Evolutionary conservation across 2,888 invertebrate genomes (phyloP), one percentile per base, ranked within the genome.

Genomic region (Autographa gamma): DNA sequence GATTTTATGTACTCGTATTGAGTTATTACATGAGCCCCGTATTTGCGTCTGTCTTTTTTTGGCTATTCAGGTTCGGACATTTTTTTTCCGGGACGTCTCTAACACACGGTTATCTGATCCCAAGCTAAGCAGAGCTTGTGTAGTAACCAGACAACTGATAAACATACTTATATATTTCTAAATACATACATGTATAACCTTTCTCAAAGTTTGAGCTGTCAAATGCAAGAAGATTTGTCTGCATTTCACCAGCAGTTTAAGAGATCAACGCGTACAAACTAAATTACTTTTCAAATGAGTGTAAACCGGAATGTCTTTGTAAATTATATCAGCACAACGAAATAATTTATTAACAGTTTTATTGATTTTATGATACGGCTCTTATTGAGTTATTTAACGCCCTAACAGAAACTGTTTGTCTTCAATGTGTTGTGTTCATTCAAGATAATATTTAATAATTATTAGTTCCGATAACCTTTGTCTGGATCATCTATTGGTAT

Each of bases 401-500:
- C 19, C 67, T 60, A 69, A 73, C 56, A 81, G 63, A 34, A 59
- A 14, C 52, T 58, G 41, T 8, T 18, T 82, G 76, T 76, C 56
- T 63, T 48, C 38, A 66, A 67, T 72, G 63, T 61, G 64, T 11
- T 60, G 63, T 43, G 63, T 76, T 60, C 68, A 68, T 67, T 63
- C 16, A 2, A 74, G 80, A 84, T 83, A 76, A 82, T 61, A 59
- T 64, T 71, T 19, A 59, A 25, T 79, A 41, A 74, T 71, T 70
- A 58, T 61, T 70, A 41, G 18, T 32, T 16, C 18, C 52, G 84
- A 82, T 83, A 80, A 80, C 82, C 78, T 66, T 62, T 61, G 7
- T 56, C 60, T 38, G 62, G 80, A 84, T 83, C 71, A 82, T 77
- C 74, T 68, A 59, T 5, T 19, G 66, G 58, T 78, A 76, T 76